Base-by-base conservation (phyloP, 2,113 vertebrate genomes). In the Bufo bufo region DNA sequence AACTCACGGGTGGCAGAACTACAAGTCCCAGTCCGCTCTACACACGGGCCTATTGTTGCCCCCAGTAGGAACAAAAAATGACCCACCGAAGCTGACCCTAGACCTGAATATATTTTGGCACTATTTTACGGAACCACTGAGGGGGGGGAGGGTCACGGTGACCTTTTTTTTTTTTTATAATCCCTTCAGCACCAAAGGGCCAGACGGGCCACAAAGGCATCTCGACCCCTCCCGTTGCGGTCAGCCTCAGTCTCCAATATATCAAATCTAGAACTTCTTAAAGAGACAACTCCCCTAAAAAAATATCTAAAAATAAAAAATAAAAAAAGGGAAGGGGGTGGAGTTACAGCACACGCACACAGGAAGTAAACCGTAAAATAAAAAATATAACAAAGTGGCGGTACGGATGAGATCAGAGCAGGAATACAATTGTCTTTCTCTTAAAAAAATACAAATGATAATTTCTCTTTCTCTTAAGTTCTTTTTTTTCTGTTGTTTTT, bases 391-490 rank as follows among this genome's bases (percentile, higher is more conserved):
- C 43, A 77, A 58, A 63, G 43, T 63, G 65, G 75, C 77, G 9
- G 63, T 66, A 54, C 33, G 5, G 12, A n/a, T 7, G 33, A 81
- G 66, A 33, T 14, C 33, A 45, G 69, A 58, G 3, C 75, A 61
- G 59, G 63, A 79, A 80, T 69, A 87, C 61, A 71, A 80, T 45
- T 43, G 59, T 74, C n/a, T 86, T 58, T 56, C 17, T 63, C 19
- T 75, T 54, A 86, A 86, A 86, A 82, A 88, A 88, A 88, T 88
- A 88, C 79, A 83, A 88, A 88, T 83, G 9, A 83, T 77, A 83
- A 61, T 77, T 88, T 88, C 80, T 88, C 33, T 88, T 71, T 83
- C 87, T 47, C 84, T 86, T 84, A 75, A 82, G 72, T 75, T 77
- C 86, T 54, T 75, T 77, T 74, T 61, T 75, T 33, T 33, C 33